phyloP scores from a whole-genome alignment of 2,888 invertebrate species.

The Cephonodes hylas region DNA sequence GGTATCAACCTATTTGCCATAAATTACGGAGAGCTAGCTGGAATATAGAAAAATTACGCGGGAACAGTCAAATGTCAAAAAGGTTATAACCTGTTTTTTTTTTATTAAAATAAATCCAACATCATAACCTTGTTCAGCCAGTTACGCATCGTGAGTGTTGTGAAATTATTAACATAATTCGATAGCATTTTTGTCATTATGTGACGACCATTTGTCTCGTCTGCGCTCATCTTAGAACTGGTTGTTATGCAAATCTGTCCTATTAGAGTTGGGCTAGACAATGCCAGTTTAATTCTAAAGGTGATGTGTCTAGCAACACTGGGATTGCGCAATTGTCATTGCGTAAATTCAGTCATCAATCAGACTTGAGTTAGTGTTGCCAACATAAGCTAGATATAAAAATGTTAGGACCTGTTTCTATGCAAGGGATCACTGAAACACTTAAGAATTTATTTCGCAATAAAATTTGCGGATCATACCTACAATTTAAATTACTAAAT shows the following conservation, averaged over 20 bases:
- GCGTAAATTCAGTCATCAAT: neutral
- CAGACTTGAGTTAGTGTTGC: neutral
- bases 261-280: neutral
- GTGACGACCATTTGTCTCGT: constrained; percentile 8
- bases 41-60: no score
- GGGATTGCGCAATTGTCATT: neutral
- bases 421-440: neutral
- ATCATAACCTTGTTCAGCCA: neutral
- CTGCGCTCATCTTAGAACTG: neutral
- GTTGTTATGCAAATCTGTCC: constrained; percentile 12
- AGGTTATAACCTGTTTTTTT: neutral
- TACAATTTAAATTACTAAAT: no score
- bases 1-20: no score
- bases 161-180: constrained; percentile 1
- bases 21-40: no score
- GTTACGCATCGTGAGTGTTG: neutral
- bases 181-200: neutral
- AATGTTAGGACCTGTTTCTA: neutral
- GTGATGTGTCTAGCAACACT: neutral
- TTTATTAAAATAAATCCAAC: neutral
- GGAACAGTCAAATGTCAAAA: no score
- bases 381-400: neutral
- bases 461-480: no score
- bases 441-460: neutral
- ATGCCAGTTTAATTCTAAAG: neutral